These are phyloP conservation scores for Heliconius eleuchia DNA, from an alignment of 1,140 invertebrate species.

Conservation along the genomic window DNA sequence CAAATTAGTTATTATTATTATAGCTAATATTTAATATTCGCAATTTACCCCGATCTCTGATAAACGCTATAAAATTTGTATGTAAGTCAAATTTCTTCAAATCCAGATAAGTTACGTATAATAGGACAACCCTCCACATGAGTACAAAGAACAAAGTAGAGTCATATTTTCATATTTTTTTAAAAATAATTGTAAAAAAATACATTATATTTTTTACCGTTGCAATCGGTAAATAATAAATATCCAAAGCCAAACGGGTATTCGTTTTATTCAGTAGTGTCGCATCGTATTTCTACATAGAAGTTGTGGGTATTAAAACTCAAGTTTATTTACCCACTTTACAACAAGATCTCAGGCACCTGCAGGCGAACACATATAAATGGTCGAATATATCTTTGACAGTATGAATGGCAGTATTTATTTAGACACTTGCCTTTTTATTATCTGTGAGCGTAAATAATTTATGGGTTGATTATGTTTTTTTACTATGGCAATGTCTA, in stretches of 20 bases:
- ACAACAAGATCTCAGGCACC: slow-evolving; percentile 23
- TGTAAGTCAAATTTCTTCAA: too few species aligned
- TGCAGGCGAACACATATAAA: slow-evolving; percentile 18
- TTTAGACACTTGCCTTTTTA: slow-evolving; percentile 20
- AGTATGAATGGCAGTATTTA: slow-evolving; percentile 27
- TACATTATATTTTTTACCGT: neutral
- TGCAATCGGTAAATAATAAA: neutral
- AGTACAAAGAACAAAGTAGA: too few species aligned
- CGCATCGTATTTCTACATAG: slow-evolving; percentile 10
- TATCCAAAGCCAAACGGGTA: neutral
- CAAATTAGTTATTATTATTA: too few species aligned
- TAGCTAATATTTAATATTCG: too few species aligned
- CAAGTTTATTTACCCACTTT: slow-evolving; percentile 26
- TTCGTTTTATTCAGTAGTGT: neutral
- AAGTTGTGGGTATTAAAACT: slow-evolving; percentile 23
- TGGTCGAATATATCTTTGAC: slow-evolving; percentile 24
- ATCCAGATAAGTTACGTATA: too few species aligned
- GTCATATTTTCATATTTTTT: too few species aligned
- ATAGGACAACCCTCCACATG: too few species aligned
- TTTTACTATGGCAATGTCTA: slow-evolving; percentile 9
- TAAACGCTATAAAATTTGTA: too few species aligned
- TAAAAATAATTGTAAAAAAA: neutral
- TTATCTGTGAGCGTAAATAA: slow-evolving; percentile 14
- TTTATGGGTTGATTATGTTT: slow-evolving; percentile 5
- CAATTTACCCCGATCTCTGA: too few species aligned